Conservation (phyloP, 2,888 invertebrate species). For the Mechanitis mazaeus region DNA sequence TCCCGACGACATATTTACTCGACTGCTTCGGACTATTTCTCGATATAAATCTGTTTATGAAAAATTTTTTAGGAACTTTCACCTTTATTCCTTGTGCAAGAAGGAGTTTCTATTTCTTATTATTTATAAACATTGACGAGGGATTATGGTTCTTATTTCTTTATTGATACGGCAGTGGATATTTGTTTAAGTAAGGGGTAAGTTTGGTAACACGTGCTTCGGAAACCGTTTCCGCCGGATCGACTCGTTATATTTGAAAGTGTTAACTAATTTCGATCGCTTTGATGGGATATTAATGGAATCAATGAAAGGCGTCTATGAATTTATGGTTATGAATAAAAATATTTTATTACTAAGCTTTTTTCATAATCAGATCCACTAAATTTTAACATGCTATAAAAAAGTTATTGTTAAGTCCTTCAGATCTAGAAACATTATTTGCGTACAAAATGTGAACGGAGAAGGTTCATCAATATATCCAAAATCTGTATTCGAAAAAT, state of each 20-base stretch:
- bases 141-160: constrained; percentile 20
- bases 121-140: constrained; percentile 6
- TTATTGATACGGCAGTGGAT: constrained; percentile 4
- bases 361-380: neutral
- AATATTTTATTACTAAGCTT: neutral
- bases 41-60: constrained; percentile 5
- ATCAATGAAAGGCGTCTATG: constrained; percentile 39
- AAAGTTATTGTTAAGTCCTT: too few relatives aligned
- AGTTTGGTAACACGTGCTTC: constrained; percentile 34
- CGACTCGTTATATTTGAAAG: constrained; percentile 54
- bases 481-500: too few relatives aligned
- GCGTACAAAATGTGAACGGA: too few relatives aligned
- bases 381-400: neutral
- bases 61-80: constrained; percentile 13
- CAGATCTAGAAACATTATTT: too few relatives aligned
- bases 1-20: constrained; percentile 66
- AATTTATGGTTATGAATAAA: constrained; percentile 23
- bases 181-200: constrained; percentile 17
- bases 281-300: constrained; percentile 55
- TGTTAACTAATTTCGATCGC: constrained; percentile 58
- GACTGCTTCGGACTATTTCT: constrained; percentile 38
- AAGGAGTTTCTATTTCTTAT: constrained; percentile 13
- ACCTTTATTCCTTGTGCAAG: constrained; percentile 13
- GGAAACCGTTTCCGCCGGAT: constrained; percentile 58
- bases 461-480: too few relatives aligned